These are phyloP conservation scores for Erethizon dorsatum DNA, from an alignment of 2,797 vertebrate genomes.

Conservation along the genomic window DNA sequence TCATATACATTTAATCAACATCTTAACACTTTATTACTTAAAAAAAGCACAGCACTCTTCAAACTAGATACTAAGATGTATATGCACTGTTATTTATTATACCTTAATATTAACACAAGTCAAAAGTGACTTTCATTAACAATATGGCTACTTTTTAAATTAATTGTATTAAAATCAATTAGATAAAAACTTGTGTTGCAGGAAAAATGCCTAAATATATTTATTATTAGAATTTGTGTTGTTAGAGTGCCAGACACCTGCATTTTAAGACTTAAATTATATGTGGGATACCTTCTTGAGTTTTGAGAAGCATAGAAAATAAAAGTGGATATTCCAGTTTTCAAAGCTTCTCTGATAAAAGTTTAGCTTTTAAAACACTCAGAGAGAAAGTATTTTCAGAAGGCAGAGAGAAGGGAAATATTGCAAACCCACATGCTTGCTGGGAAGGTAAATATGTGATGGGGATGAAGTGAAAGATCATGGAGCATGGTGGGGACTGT, in stretches of 20 bases:
- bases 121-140: not conserved
- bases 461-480: not conserved
- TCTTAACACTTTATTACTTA: conserved; percentile 30
- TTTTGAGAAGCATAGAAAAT: not conserved
- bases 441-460: not conserved
- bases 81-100: not conserved
- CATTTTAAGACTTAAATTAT: conserved; percentile 26
- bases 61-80: not conserved
- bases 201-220: not conserved
- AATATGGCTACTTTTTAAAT: not conserved
- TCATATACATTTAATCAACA: conserved; percentile 41
- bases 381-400: not conserved
- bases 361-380: not conserved
- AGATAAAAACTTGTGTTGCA: not conserved
- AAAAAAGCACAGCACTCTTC: not conserved
- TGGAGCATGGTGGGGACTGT: not conserved
- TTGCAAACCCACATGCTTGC: not conserved
- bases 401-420: not conserved
- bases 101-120: not conserved
- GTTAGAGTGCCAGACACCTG: not conserved
- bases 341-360: not conserved
- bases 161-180: conserved; percentile 15
- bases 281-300: not conserved
- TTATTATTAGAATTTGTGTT: conserved; percentile 39
- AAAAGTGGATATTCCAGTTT: not conserved